phyloP scores from a whole-genome alignment of 2,888 invertebrate genomes.

The Serripes groenlandicus region DNA sequence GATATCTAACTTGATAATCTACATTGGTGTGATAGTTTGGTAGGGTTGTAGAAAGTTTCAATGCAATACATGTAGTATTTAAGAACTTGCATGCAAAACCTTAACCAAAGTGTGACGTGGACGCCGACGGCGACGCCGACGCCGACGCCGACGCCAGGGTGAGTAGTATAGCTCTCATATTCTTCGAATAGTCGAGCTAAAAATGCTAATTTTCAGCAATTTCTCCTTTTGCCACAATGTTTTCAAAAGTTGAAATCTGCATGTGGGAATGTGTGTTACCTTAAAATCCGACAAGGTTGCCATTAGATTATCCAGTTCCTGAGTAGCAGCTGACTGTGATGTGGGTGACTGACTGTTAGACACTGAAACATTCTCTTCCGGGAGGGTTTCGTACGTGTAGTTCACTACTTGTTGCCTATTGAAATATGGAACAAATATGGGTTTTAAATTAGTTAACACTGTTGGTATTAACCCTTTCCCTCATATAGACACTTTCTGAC shows the following conservation, averaged over 20 bases:
- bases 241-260: background rate
- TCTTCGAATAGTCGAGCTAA: no score
- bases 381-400: conserved; percentile 25
- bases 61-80: no score
- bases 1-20: no score
- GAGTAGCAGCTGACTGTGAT: conserved; percentile 90
- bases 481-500: background rate
- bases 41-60: no score
- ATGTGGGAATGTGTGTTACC: conserved; percentile 86
- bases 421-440: no score
- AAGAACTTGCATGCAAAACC: no score
- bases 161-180: no score
- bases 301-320: conserved; percentile 98
- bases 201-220: background rate
- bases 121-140: no score
- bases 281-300: conserved; percentile 97
- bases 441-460: no score
- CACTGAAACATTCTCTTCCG: conserved; percentile 21
- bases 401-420: conserved; percentile 19
- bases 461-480: background rate
- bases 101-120: no score
- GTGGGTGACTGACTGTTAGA: conserved; percentile 19
- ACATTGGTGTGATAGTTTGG: no score
- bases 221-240: background rate
- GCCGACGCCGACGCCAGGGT: no score